Conservation (phyloP, 2,797 vertebrate genomes). For the Urocyon cinereoargenteus region DNA sequence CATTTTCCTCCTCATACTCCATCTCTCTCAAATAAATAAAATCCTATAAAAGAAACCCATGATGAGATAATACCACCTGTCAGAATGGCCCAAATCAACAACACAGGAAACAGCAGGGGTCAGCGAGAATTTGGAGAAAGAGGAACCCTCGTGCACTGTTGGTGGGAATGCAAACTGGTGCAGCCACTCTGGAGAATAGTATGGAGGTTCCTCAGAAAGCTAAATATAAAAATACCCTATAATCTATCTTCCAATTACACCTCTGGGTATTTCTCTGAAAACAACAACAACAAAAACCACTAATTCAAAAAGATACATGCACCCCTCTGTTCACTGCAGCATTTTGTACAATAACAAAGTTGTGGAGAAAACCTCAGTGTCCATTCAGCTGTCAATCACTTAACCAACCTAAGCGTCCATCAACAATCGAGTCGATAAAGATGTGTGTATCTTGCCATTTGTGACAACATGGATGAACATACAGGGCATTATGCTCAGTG, state of each 20-base stretch:
- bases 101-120: neutral
- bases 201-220: neutral
- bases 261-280: neutral
- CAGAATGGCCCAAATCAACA: neutral
- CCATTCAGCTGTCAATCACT: neutral
- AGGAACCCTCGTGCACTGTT: neutral
- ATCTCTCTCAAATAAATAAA: neutral
- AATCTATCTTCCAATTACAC: neutral
- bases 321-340: neutral
- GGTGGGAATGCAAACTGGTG: neutral
- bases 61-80: neutral
- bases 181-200: neutral
- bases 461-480: neutral
- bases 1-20: no score
- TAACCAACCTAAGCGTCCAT: neutral
- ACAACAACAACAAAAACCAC: neutral
- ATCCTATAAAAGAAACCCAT: neutral
- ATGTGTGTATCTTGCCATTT: neutral
- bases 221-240: neutral
- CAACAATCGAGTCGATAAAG: neutral
- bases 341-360: neutral
- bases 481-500: neutral
- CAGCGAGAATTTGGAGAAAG: neutral
- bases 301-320: neutral
- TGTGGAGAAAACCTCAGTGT: no score